A percentile compares a stretch with the other conserved stretches of the same genome.
phyloP scores from a whole-genome alignment of 2,888 invertebrate genomes.

The Frankliniella intonsa region DNA sequence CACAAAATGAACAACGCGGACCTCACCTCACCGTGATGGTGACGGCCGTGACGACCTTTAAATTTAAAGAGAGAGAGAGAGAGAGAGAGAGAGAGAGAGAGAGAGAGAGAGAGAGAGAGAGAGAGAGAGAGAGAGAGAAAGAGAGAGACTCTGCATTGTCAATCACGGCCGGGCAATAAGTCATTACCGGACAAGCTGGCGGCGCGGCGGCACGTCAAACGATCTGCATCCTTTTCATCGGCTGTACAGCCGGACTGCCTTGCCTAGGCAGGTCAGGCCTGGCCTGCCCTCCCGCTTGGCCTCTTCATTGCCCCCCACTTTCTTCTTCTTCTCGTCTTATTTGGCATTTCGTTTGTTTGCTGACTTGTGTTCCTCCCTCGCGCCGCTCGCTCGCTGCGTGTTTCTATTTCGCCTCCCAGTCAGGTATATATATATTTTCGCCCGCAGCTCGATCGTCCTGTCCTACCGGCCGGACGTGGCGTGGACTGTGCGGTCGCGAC shows the following conservation, averaged over 20 bases:
- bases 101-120: background rate
- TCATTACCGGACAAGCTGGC: background rate
- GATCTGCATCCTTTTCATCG: too few relatives aligned
- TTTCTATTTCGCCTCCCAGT: background rate
- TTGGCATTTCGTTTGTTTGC: background rate
- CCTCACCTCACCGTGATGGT: too few relatives aligned
- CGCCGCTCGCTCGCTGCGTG: background rate
- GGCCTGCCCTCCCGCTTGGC: background rate
- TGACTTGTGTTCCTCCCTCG: background rate
- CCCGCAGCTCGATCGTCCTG: too few relatives aligned
- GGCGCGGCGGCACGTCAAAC: background rate
- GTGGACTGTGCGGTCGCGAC: background rate
- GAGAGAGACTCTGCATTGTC: background rate
- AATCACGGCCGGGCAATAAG: constrained; percentile 1
- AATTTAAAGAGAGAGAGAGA: too few relatives aligned
- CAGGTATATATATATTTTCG: background rate
- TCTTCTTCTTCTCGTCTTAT: background rate
- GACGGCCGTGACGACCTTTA: too few relatives aligned
- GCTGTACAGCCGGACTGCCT: background rate
- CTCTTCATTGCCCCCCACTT: background rate
- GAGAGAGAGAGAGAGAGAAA: background rate
- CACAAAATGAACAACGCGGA: too few relatives aligned
- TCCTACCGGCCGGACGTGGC: background rate
- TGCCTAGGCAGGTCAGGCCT: too few relatives aligned
- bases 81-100: background rate